Percentiles rank a stretch among this genome's conserved stretches.
Evolutionary conservation across 2,113 vertebrate genomes (phyloP).

Genomic region (Tinamus guttatus): DNA sequence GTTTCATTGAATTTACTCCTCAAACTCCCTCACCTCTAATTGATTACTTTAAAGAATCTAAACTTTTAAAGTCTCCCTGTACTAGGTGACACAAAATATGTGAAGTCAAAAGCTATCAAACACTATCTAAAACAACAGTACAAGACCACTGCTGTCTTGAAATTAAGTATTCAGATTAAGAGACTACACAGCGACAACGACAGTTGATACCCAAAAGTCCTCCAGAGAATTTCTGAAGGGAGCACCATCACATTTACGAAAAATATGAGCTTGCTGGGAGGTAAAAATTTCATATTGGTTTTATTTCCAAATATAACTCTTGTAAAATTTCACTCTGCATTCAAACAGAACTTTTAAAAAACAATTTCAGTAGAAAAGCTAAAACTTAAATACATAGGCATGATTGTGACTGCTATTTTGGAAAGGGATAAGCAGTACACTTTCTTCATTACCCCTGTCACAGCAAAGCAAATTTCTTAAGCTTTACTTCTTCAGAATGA

Average conservation of each 20-base stretch:
- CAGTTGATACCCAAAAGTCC: background rate
- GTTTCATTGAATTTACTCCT: fast-evolving
- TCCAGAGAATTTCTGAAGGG: background rate
- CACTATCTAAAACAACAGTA: background rate
- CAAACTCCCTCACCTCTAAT: background rate
- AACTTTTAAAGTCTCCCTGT: background rate
- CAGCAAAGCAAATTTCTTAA: background rate
- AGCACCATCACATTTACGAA: background rate
- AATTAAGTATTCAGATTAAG: background rate
- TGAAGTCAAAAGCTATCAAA: background rate
- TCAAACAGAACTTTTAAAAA: background rate
- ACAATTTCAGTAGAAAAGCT: background rate
- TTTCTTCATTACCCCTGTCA: background rate
- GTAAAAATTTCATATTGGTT: no score
- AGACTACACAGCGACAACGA: background rate
- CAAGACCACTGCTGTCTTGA: background rate
- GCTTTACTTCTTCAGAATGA: background rate
- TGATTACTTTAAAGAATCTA: background rate
- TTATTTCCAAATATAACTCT: background rate
- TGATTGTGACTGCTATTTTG: background rate
- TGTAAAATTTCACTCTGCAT: background rate
- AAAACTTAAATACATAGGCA: background rate
- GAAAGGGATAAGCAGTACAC: background rate
- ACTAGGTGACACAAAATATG: fast-evolving
- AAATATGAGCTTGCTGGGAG: background rate